Evolutionary conservation across 1,140 invertebrate species (phyloP).

Genomic region (Idris sp.): DNA sequence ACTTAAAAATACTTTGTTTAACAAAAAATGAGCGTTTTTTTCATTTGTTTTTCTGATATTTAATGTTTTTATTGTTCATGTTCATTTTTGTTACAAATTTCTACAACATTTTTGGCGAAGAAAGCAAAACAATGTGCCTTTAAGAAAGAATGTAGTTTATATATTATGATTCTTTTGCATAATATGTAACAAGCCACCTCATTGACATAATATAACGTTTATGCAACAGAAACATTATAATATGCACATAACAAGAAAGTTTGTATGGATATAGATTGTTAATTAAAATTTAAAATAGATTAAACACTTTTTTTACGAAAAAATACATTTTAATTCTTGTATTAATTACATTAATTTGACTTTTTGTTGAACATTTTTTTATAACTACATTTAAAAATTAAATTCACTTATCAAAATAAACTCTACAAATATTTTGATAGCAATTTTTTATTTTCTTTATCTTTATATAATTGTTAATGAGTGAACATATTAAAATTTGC

Average conservation of each 20-base stretch:
- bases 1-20: too few species aligned
- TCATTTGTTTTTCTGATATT: not conserved
- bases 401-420: too few species aligned
- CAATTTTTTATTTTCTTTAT: too few species aligned
- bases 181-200: constrained; percentile 30
- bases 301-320: too few species aligned
- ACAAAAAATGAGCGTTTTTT: too few species aligned
- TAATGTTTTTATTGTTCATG: not conserved
- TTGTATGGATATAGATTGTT: not conserved
- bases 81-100: not conserved
- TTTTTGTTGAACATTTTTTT: too few species aligned
- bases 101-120: not conserved
- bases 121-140: constrained; percentile 21
- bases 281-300: not conserved
- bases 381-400: too few species aligned
- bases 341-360: too few species aligned
- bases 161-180: constrained; percentile 35
- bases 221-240: constrained; percentile 25
- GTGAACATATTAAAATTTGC: too few species aligned
- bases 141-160: constrained; percentile 8
- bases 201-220: constrained; percentile 42
- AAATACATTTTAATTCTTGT: too few species aligned
- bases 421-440: too few species aligned
- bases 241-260: constrained; percentile 27
- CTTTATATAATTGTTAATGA: too few species aligned